These are phyloP conservation scores for Stegodyphus mimosarum DNA, from an alignment of 1,140 invertebrate genomes.

Conservation along the genomic window DNA sequence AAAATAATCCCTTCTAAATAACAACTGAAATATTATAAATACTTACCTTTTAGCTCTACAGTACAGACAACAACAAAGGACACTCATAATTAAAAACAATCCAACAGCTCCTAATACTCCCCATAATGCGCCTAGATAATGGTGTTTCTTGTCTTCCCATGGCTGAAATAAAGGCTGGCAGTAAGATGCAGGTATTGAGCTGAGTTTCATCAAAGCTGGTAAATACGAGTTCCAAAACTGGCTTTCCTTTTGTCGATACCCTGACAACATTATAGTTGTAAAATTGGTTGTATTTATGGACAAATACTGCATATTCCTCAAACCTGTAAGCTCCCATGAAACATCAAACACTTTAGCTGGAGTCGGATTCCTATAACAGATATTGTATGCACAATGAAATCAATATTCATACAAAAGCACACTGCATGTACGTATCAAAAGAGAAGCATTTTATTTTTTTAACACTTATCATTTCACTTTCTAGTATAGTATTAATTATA, in stretches of 20 bases:
- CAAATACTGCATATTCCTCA: constrained; percentile 79
- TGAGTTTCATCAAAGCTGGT: constrained; percentile 81
- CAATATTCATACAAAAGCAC: no score
- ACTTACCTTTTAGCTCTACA: constrained; percentile 64
- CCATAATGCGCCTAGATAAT: constrained; percentile 80
- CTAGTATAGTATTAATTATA: no score
- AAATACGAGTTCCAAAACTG: constrained; percentile 92
- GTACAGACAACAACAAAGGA: constrained; percentile 87
- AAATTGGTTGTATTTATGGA: constrained; percentile 94
- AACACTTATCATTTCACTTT: no score
- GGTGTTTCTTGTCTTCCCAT: constrained; percentile 85
- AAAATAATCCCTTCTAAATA: no score
- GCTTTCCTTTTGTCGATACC: constrained; percentile 89
- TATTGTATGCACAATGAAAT: no score
- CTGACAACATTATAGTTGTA: constrained; percentile 77
- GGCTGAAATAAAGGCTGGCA: constrained; percentile 91
- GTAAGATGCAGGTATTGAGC: constrained; percentile 75
- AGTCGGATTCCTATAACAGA: constrained; percentile 80
- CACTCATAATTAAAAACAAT: constrained; percentile 81
- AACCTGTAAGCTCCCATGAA: constrained; percentile 73
- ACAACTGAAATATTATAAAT: background rate
- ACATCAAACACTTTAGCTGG: constrained; percentile 73
- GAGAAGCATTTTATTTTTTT: no score
- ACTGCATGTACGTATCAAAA: no score
- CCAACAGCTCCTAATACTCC: constrained; percentile 81